Conservation (phyloP, 2,113 vertebrate genomes). For the Amblyornis subalaris region DNA sequence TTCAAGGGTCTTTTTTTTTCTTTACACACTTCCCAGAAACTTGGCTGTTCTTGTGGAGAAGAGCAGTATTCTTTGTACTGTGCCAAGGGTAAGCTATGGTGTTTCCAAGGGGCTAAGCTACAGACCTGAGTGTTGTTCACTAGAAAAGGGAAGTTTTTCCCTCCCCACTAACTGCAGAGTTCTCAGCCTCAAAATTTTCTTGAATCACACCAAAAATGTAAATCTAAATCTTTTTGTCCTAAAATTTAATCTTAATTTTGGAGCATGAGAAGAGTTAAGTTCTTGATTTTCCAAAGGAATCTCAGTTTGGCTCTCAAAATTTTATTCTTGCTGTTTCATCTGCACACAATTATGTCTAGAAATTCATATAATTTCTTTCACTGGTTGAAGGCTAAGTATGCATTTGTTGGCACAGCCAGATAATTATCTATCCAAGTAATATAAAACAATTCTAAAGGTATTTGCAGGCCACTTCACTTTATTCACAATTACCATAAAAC, state of each 20-base stretch:
- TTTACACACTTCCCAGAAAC: neutral
- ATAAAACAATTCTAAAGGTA: conserved; percentile 32
- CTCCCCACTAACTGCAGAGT: neutral
- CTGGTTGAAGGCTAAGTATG: neutral
- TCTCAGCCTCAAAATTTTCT: neutral
- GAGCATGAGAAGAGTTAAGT: neutral
- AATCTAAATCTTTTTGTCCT: neutral
- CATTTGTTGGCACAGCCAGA: conserved; percentile 21
- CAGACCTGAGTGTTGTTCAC: neutral
- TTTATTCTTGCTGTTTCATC: neutral
- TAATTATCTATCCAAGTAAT: conserved; percentile 38
- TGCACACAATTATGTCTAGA: neutral
- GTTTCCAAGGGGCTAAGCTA: neutral
- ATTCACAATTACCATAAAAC: conserved; percentile 2
- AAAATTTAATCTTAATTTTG: neutral
- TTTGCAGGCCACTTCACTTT: neutral
- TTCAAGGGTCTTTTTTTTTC: neutral
- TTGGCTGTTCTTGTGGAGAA: neutral
- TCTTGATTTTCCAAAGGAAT: neutral
- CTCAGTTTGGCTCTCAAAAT: neutral
- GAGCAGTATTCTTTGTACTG: neutral
- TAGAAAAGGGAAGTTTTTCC: neutral
- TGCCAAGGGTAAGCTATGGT: neutral
- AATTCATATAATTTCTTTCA: neutral
- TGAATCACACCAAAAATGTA: neutral